Percentiles rank a stretch among this genome's conserved stretches.
phyloP scores from a whole-genome alignment of 2,113 vertebrate species.

The Corvus cornix region DNA sequence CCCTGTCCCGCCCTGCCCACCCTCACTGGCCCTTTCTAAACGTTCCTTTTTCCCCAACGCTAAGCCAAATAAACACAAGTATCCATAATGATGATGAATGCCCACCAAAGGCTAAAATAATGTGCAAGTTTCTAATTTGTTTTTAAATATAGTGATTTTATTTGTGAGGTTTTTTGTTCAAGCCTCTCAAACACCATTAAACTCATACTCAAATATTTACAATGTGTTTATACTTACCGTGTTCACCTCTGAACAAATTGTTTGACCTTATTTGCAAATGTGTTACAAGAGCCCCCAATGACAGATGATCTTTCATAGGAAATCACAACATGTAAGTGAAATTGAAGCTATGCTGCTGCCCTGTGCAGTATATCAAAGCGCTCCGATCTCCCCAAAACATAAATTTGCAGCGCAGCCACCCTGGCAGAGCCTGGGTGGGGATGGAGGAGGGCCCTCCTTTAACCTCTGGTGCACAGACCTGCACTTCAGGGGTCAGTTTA shows the following conservation, averaged over 20 bases:
- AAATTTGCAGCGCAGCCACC: not conserved
- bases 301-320: slow-evolving; percentile 69
- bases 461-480: not conserved
- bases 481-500: slow-evolving; percentile 57
- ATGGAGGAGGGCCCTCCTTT: slow-evolving; percentile 37
- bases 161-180: slow-evolving; percentile 33
- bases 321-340: slow-evolving; percentile 70
- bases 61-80: slow-evolving; percentile 67
- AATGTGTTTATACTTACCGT: slow-evolving; percentile 63
- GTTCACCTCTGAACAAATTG: slow-evolving; percentile 69
- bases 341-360: slow-evolving; percentile 63
- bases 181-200: slow-evolving; percentile 70
- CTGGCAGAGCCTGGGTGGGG: slow-evolving; percentile 21
- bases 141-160: slow-evolving; percentile 59
- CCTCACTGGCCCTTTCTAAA: not conserved
- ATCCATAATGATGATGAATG: slow-evolving; percentile 67
- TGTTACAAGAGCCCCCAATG: slow-evolving; percentile 51
- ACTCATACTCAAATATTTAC: slow-evolving; percentile 75
- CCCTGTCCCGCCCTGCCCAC: fast-evolving
- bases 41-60: not conserved
- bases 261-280: slow-evolving; percentile 75
- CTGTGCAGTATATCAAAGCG: slow-evolving; percentile 22
- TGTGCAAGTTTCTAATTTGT: slow-evolving; percentile 63
- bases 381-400: slow-evolving; percentile 27
- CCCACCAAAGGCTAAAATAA: slow-evolving; percentile 64